Base-by-base conservation (phyloP, 2,888 invertebrate species). In the Polylopha cassiicola region DNA sequence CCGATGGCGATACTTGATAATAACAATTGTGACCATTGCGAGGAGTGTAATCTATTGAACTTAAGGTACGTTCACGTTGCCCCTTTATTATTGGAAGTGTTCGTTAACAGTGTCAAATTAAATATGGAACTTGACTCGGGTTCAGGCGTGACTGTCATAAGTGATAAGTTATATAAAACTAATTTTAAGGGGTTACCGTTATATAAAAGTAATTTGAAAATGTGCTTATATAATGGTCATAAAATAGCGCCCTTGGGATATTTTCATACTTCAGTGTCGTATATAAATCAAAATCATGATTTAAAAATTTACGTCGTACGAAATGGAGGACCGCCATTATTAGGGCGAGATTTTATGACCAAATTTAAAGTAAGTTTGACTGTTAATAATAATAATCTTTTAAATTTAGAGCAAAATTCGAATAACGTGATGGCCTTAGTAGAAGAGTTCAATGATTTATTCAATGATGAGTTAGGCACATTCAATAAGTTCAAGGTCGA, bases 81-180 rank as follows among this genome's bases (percentile, higher is more conserved):
- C 3, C 48, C 48, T 9, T 4, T 9, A 23, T 3, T 50, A 15
- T 3, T 32, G 4, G n/a, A n/a, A n/a, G n/a, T 52, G 17, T 7
- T 10, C 7, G 7, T 50, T 15, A 39, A 34, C 3, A 18, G 21
- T 15, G 14, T 24, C 15, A 6, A 26, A 2, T 11, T 44, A 22
- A 16, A 11, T 3, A 51, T 51, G 48, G 50, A 53, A 22, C 8
- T 53, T 3, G 53, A 53, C 26, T 39, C 50, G 0, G 48, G 53
- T 9, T 50, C 48, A 1, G 37, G 46, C 11, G 41, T 20, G n/a
- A 37, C 26, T 10, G 49, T 53, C 1, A 53, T 49, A 16, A 50
- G 44, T 3, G 37, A 53, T 9, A 31, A 26, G 3, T 33, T 46
- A 2, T 48, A 43, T 32, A 15, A 11, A 4, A 15, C 43, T 4